A percentile compares a stretch with the other conserved stretches of the same genome.
These are phyloP conservation scores for Trichopria drosophilae DNA, from an alignment of 2,888 invertebrate genomes.

Conservation along the genomic window DNA sequence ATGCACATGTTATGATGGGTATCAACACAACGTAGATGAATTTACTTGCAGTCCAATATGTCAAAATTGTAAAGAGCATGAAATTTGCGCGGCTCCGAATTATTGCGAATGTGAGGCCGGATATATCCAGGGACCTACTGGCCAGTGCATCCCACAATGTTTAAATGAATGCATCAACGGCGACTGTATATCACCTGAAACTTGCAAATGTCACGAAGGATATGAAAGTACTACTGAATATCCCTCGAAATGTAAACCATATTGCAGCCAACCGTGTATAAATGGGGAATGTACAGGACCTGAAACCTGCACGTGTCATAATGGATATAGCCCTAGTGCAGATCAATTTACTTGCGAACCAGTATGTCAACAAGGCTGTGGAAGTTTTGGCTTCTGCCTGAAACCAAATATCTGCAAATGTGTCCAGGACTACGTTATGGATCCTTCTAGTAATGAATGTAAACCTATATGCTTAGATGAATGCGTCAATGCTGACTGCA, in stretches of 20 bases:
- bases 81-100: slow-evolving; percentile 61
- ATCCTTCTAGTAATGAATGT: slow-evolving; percentile 52
- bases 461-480: slow-evolving; percentile 46
- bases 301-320: slow-evolving; percentile 52
- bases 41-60: slow-evolving; percentile 62
- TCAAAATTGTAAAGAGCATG: slow-evolving; percentile 64
- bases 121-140: too few relatives aligned
- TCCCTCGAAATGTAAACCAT: slow-evolving; percentile 59
- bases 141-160: too few relatives aligned
- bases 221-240: too few relatives aligned
- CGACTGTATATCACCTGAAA: slow-evolving; percentile 52
- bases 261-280: slow-evolving; percentile 56
- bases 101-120: slow-evolving; percentile 63
- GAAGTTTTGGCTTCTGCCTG: slow-evolving; percentile 65
- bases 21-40: too few relatives aligned
- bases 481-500: slow-evolving; percentile 49
- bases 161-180: slow-evolving; percentile 50
- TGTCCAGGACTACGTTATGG: slow-evolving; percentile 67
- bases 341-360: slow-evolving; percentile 59
- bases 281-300: slow-evolving; percentile 60
- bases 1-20: too few relatives aligned
- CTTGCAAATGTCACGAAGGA: slow-evolving; percentile 52
- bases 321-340: slow-evolving; percentile 55
- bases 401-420: slow-evolving; percentile 74
- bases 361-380: slow-evolving; percentile 66